Percentiles rank a stretch among this genome's conserved stretches.
Conservation (phyloP, 2,113 vertebrate species). For the Scytalopus superciliaris region DNA sequence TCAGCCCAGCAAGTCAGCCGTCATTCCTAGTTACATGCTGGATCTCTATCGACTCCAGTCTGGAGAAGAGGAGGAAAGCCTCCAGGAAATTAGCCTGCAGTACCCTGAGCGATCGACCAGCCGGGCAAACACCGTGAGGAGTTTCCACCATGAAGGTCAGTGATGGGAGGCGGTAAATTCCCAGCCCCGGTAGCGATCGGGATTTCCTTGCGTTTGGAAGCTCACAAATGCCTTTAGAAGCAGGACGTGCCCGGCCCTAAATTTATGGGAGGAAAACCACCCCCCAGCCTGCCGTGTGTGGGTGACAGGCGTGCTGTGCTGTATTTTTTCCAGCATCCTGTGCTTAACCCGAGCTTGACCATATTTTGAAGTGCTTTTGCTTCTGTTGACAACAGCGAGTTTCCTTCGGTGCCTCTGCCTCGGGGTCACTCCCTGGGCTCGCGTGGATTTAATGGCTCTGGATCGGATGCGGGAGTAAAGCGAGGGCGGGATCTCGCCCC, state of each 20-base stretch:
- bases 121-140: constrained; percentile 97
- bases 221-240: not conserved
- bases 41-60: constrained; percentile 98
- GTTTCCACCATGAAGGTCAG: constrained; percentile 98
- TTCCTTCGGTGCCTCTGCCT: constrained; percentile 1
- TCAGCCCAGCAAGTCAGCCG: constrained; percentile 86
- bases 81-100: constrained; percentile 81
- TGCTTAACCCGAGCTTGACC: constrained; percentile 15
- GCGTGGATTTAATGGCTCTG: constrained; percentile 40
- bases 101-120: constrained; percentile 94
- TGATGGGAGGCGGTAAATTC: constrained; percentile 38
- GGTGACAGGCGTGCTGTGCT: constrained; percentile 27
- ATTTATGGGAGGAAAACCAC: not conserved
- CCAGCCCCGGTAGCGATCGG: not conserved
- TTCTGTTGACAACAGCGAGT: constrained; percentile 26
- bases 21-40: constrained; percentile 94
- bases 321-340: constrained; percentile 1
- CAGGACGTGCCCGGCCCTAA: not conserved
- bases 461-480: constrained; percentile 48
- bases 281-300: not conserved
- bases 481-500: constrained; percentile 45
- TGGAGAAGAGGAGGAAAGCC: constrained; percentile 88
- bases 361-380: constrained; percentile 33
- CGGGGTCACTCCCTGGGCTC: constrained; percentile 26
- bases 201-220: constrained; percentile 21